Evolutionary conservation across 2,113 vertebrate species (phyloP).

Genomic region (Larimichthys polyactis): DNA sequence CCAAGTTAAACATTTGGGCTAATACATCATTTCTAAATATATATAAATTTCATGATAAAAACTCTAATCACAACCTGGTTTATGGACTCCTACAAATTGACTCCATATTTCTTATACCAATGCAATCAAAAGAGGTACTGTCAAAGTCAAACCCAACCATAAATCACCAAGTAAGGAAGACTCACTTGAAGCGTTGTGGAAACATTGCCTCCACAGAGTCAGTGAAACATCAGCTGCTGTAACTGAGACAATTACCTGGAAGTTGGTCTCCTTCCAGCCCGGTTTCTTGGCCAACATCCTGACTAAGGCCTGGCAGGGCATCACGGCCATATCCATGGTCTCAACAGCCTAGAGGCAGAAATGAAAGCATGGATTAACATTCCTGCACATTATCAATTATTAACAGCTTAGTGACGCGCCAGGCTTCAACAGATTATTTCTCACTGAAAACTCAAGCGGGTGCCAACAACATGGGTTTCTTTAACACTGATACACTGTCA

Average conservation of each 20-base stretch:
- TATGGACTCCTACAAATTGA: too few species aligned
- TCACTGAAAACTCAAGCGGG: not conserved
- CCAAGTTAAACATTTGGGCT: too few species aligned
- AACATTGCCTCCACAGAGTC: too few species aligned
- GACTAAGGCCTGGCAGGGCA: slow-evolving; percentile 97
- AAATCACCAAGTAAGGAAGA: too few species aligned
- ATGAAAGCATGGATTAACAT: not conserved
- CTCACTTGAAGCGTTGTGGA: too few species aligned
- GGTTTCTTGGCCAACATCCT: slow-evolving; percentile 98
- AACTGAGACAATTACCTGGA: slow-evolving; percentile 88
- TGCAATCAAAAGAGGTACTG: not conserved
- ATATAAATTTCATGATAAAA: too few species aligned
- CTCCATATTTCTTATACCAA: not conserved
- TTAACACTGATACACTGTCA: not conserved
- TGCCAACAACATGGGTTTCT: not conserved
- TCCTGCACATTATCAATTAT: not conserved
- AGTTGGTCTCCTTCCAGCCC: slow-evolving; percentile 99
- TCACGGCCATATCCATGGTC: slow-evolving; percentile 90
- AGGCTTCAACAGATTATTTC: not conserved
- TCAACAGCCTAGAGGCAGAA: slow-evolving; percentile 89
- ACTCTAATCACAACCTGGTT: too few species aligned
- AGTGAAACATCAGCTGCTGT: not conserved
- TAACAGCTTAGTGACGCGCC: too few species aligned
- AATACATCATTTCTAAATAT: too few species aligned
- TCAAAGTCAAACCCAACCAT: not conserved